Base-by-base conservation (phyloP, 2,888 invertebrate species). In the Lochmaea crataegi region DNA sequence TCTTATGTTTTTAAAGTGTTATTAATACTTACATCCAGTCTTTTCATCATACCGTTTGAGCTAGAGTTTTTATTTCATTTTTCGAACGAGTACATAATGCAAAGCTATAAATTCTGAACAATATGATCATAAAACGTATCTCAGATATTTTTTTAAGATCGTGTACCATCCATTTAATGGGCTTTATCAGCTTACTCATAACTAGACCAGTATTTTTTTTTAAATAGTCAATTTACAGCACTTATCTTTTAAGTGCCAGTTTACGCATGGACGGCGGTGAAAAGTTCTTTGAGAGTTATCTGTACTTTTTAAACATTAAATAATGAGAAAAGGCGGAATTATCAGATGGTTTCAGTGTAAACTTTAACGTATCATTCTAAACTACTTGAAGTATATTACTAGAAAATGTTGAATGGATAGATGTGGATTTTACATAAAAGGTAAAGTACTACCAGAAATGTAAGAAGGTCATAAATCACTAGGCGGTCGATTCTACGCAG, bases 111-210 rank as follows among this genome's bases (percentile, higher is more conserved):
- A 63, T 38, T 38, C 22, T 1, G 61, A 56, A 63, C 63, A 69
- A 69, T 69, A 53, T n/a, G 22, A 53, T 42, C 69, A 42, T 69
- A 69, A 69, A 69, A 63, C 42, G 63, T 69, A 63, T 69, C 63
- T 48, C 14, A 26, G 56, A 63, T 53, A 63, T 61, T 69, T 69
- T 53, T 69, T 53, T 48, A 68, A 63, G 56, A 69, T 63, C 53
- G 41, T 14, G 56, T 26, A 41, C 56, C 68, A 63, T 63, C 69
- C 63, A 69, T 69, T 69, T 41, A 68, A 51, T 51, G 56, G 26
- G 53, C 53, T 63, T 69, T 69, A 69, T 56, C 53, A 41, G 16
- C 60, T 48, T 60, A 68, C 63, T 69, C 53, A 53, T 26, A 69
- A 63, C 51, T 69, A 53, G 63, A 69, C 53, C n/a, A 56, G 26